A percentile compares a stretch with the other conserved stretches of the same genome.
Evolutionary conservation across 2,113 vertebrate species (phyloP).

Genomic region (Pteruthius melanotis): DNA sequence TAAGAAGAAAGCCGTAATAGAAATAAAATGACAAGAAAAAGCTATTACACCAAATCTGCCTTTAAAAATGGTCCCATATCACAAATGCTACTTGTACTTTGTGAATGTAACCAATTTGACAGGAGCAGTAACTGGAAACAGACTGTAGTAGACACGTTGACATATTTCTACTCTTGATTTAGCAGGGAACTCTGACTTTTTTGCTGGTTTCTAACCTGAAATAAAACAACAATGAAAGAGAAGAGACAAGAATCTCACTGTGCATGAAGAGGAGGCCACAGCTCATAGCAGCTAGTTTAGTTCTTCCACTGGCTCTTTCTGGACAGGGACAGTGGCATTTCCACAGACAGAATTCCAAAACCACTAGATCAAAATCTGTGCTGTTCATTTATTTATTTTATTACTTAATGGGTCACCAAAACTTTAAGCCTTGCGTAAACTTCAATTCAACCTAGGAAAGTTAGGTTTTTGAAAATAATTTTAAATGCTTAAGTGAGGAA

Average conservation of each 20-base stretch:
- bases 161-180: not conserved
- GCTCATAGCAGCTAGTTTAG: not conserved
- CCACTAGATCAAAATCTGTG: not conserved
- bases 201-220: not conserved
- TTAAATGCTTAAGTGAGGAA: not conserved
- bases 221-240: not conserved
- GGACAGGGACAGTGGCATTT: not conserved
- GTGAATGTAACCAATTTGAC: slow-evolving; percentile 1
- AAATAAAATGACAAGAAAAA: not conserved
- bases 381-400: not conserved
- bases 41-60: slow-evolving; percentile 1
- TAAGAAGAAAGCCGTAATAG: not conserved
- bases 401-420: not conserved
- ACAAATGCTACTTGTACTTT: not conserved
- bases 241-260: not conserved
- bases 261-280: not conserved
- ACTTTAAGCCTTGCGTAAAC: not conserved
- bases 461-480: not conserved
- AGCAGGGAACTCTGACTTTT: not conserved
- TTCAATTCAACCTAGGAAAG: not conserved
- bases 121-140: slow-evolving; percentile 22
- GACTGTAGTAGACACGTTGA: not conserved
- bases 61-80: not conserved
- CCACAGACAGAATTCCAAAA: not conserved
- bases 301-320: not conserved